These are phyloP conservation scores for Napeogenes sylphis DNA, from an alignment of 2,888 invertebrate species.

Conservation along the genomic window DNA sequence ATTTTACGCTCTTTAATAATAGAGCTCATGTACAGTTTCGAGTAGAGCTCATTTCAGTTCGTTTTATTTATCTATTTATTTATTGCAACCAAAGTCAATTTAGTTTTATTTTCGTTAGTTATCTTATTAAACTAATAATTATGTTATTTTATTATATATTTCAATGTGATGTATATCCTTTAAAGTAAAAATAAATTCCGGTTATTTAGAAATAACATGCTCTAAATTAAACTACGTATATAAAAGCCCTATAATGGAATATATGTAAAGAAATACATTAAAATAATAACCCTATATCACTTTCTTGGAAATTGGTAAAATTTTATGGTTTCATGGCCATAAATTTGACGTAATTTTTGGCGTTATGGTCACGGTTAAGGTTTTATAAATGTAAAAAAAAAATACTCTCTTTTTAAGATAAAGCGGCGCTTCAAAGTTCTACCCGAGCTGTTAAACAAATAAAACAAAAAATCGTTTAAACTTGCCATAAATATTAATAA, in stretches of 20 bases:
- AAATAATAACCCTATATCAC: constrained; percentile 8
- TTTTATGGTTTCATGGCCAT: constrained; percentile 20
- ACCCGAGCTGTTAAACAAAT: constrained; percentile 67
- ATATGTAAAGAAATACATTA: not conserved
- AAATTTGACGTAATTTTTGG: constrained; percentile 29
- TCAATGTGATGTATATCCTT: too few species aligned
- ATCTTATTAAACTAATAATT: not conserved
- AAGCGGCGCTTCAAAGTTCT: constrained; percentile 62
- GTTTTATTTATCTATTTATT: constrained; percentile 20
- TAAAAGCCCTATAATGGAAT: too few species aligned
- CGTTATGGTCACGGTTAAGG: constrained; percentile 16
- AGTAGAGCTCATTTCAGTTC: constrained; percentile 18
- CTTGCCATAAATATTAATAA: constrained; percentile 73
- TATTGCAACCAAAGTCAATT: constrained; percentile 56
- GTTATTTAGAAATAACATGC: too few species aligned
- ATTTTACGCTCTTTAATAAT: constrained; percentile 34
- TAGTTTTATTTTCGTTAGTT: constrained; percentile 22
- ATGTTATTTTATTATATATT: too few species aligned
- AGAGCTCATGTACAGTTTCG: constrained; percentile 29
- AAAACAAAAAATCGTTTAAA: constrained; percentile 60
- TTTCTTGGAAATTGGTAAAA: constrained; percentile 11
- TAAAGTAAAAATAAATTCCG: too few species aligned
- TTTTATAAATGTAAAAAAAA: constrained; percentile 6
- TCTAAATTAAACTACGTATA: too few species aligned
- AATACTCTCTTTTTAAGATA: constrained; percentile 3